These are phyloP conservation scores for Phthorimaea operculella DNA, from an alignment of 1,140 invertebrate species.

Conservation along the genomic window DNA sequence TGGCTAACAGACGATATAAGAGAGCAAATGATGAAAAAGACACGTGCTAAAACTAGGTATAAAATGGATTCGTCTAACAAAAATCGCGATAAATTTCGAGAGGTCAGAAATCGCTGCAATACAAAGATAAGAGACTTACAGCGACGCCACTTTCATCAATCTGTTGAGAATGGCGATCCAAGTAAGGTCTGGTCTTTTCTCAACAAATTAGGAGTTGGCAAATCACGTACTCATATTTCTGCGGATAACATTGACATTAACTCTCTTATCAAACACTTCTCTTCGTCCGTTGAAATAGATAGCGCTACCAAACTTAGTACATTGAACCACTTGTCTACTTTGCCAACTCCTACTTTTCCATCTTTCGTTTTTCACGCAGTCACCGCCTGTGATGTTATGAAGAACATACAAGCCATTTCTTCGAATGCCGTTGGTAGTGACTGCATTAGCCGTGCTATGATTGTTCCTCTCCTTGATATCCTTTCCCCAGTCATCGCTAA, in stretches of 20 bases:
- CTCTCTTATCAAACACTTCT: slow-evolving; percentile 2
- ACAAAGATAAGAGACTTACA: slow-evolving; percentile 18
- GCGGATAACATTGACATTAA: not conserved
- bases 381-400: no score
- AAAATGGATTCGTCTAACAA: not conserved
- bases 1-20: slow-evolving; percentile 1
- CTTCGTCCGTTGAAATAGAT: not conserved
- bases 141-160: slow-evolving; percentile 16
- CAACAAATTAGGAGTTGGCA: slow-evolving; percentile 18
- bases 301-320: no score
- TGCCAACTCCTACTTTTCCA: no score
- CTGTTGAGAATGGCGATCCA: slow-evolving; percentile 16
- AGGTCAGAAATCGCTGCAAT: not conserved
- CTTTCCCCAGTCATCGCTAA: no score
- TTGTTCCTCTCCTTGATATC: no score
- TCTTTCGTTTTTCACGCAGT: no score
- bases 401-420: no score
- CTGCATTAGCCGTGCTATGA: no score
- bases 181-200: slow-evolving; percentile 21
- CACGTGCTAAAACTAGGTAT: not conserved
- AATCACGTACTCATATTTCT: not conserved
- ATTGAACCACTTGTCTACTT: no score
- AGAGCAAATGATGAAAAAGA: not conserved
- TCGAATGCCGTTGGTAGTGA: no score
- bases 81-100: not conserved